Percentiles rank a stretch among this genome's conserved stretches.
Evolutionary conservation across 2,797 vertebrate species (phyloP).

Genomic region (Catamblyrhynchus diadema): DNA sequence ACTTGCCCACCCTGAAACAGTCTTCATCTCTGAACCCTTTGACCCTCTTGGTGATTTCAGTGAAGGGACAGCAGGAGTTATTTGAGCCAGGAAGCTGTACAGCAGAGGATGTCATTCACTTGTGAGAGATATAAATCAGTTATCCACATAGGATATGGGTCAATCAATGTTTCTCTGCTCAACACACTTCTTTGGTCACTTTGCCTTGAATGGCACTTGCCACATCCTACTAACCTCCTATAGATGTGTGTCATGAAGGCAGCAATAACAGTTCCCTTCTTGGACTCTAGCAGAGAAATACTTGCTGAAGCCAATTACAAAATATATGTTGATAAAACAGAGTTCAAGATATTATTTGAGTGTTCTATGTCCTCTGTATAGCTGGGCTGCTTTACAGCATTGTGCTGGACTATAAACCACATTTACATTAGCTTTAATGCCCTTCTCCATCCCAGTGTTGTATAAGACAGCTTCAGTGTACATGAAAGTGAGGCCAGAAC

Average conservation of each 20-base stretch:
- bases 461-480: not conserved
- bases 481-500: not conserved
- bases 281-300: not conserved
- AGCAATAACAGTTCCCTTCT: not conserved
- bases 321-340: not conserved
- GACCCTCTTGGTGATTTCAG: not conserved
- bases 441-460: not conserved
- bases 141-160: not conserved
- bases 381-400: not conserved
- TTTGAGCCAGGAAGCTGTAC: not conserved
- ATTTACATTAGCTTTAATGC: not conserved
- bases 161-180: not conserved
- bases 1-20: not conserved
- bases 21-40: not conserved
- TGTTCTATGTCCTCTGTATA: not conserved
- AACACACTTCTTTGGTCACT: not conserved
- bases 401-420: not conserved
- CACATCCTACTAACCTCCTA: not conserved
- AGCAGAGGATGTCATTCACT: not conserved
- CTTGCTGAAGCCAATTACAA: not conserved
- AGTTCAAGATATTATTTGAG: not conserved
- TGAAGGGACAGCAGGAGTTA: not conserved
- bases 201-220: not conserved
- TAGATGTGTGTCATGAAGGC: not conserved
- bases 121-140: not conserved